Evolutionary conservation across 2,113 vertebrate genomes (phyloP).

Genomic region (Myanophis thanlyinensis): DNA sequence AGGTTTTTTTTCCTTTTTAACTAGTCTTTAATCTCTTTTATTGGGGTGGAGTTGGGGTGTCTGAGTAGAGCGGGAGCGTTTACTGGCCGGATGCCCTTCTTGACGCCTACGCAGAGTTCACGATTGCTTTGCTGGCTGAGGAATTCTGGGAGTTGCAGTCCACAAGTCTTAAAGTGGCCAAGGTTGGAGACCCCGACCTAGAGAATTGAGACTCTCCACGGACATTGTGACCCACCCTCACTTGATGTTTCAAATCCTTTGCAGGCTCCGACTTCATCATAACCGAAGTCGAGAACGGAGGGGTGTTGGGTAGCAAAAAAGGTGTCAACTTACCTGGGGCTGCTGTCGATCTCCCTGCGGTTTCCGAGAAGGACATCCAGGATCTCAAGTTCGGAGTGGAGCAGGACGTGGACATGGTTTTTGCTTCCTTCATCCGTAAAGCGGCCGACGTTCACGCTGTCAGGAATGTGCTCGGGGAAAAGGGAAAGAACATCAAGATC

Average conservation of each 20-base stretch:
- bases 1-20: no score
- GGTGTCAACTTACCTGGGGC: conserved; percentile 94
- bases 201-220: no score
- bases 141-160: no score
- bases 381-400: conserved; percentile 93
- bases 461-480: conserved; percentile 88
- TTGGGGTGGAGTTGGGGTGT: no score
- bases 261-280: conserved; percentile 81
- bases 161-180: no score
- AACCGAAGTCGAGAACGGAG: conserved; percentile 89
- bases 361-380: conserved; percentile 92
- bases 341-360: conserved; percentile 88
- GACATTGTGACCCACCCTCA: neutral
- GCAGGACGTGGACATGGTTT: conserved; percentile 96
- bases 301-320: conserved; percentile 93
- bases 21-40: neutral
- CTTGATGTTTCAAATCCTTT: neutral
- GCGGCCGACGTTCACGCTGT: conserved; percentile 90
- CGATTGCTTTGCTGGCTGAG: no score
- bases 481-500: conserved; percentile 95
- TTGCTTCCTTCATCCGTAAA: conserved; percentile 98
- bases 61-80: neutral
- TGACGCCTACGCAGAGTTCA: neutral
- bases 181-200: no score
- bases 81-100: neutral